Evolutionary conservation across 1,140 invertebrate genomes (phyloP).

Genomic region (Oryctes rhinoceros): DNA sequence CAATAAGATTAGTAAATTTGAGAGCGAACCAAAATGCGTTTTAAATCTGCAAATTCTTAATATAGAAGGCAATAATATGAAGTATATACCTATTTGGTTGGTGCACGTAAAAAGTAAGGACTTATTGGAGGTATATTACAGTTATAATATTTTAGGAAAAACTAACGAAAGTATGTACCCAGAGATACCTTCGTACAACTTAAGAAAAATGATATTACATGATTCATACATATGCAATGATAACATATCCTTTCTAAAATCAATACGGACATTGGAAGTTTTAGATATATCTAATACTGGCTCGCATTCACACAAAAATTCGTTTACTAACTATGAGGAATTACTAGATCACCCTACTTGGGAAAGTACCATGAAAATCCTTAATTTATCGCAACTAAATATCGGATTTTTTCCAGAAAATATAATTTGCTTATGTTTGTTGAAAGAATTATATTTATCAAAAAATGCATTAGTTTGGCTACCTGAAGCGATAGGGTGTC

Average conservation of each 20-base stretch:
- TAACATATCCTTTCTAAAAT: conserved; percentile 17
- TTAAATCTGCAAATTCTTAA: not conserved
- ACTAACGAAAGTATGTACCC: conserved; percentile 14
- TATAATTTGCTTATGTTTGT: not conserved
- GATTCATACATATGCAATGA: not conserved
- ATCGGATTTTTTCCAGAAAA: not conserved
- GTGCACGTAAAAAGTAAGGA: conserved; percentile 13
- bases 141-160: not conserved
- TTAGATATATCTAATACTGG: conserved; percentile 7
- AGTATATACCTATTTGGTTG: conserved; percentile 19
- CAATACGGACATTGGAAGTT: not conserved
- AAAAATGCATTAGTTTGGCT: conserved; percentile 18
- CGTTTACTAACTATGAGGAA: conserved; percentile 6
- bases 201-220: not conserved
- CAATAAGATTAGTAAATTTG: conserved; percentile 17
- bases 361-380: not conserved
- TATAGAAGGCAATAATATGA: not conserved
- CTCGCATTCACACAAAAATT: not conserved
- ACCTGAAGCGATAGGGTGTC: not conserved
- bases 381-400: not conserved
- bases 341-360: conserved; percentile 3
- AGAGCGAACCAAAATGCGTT: conserved; percentile 15
- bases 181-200: not conserved
- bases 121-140: conserved; percentile 19
- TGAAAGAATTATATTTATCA: conserved; percentile 28